These are phyloP conservation scores for Eleutherodactylus coqui DNA, from an alignment of 2,797 vertebrate genomes.

Conservation along the genomic window DNA sequence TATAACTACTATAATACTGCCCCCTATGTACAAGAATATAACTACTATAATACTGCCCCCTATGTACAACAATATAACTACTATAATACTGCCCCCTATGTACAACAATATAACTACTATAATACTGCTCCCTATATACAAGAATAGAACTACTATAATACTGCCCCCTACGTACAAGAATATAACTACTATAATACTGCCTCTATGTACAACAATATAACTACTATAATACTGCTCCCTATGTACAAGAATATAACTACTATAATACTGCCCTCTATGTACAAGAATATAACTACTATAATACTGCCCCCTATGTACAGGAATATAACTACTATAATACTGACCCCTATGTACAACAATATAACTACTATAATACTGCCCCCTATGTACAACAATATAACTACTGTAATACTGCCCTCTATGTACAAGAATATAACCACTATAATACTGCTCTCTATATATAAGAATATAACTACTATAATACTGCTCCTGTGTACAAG, in stretches of 20 bases:
- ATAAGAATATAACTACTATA: neutral
- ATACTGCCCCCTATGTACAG: neutral
- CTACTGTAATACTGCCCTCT: neutral
- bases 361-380: neutral
- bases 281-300: neutral
- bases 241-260: conserved; percentile 5
- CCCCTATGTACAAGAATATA: no score
- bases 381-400: neutral
- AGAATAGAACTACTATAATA: neutral
- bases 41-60: neutral
- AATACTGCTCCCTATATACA: neutral
- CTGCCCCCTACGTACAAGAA: neutral
- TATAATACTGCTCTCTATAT: neutral
- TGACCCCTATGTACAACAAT: neutral
- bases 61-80: neutral
- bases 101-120: conserved; percentile 14
- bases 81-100: neutral
- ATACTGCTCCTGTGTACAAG: neutral
- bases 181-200: conserved; percentile 12
- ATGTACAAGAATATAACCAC: conserved; percentile 1
- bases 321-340: conserved; percentile 15
- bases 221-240: conserved; percentile 2
- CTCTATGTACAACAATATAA: neutral
- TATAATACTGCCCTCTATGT: neutral
- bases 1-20: no score